These are phyloP conservation scores for Sebastiscus albofasciatus DNA, from an alignment of 2,797 vertebrate genomes.

Conservation along the genomic window DNA sequence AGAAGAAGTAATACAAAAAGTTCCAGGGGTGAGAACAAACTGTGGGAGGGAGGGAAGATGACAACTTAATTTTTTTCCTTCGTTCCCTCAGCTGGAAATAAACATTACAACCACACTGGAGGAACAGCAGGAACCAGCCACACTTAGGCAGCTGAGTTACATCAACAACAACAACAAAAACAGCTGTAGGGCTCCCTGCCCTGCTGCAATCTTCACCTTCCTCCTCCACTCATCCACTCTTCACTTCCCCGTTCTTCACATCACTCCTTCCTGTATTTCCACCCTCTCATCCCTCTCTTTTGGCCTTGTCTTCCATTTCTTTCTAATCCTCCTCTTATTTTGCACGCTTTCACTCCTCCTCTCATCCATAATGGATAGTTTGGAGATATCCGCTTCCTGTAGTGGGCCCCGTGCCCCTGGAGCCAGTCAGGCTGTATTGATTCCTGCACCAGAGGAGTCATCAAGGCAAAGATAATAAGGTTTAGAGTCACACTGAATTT, in stretches of 20 bases:
- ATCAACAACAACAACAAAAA: slow-evolving; percentile 16
- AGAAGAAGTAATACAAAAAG: not conserved
- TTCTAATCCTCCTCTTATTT: slow-evolving; percentile 1
- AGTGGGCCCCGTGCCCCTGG: slow-evolving; percentile 44
- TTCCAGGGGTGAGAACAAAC: slow-evolving; percentile 10
- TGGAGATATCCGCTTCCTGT: slow-evolving; percentile 63
- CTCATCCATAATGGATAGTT: slow-evolving; percentile 73
- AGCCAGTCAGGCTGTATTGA: slow-evolving; percentile 66
- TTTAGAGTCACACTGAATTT: slow-evolving; percentile 53
- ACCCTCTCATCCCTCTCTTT: not conserved
- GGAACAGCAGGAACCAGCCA: slow-evolving; percentile 10
- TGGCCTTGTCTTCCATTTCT: not conserved
- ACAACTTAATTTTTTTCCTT: slow-evolving; percentile 16
- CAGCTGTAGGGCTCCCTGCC: slow-evolving; percentile 4
- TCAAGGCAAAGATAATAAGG: slow-evolving; percentile 71
- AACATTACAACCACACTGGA: slow-evolving; percentile 9
- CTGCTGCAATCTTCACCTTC: slow-evolving; percentile 17
- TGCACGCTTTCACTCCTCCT: slow-evolving; percentile 8
- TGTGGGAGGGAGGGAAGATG: not conserved
- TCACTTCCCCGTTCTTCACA: not conserved
- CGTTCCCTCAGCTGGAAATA: slow-evolving; percentile 43
- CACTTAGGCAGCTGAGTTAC: slow-evolving; percentile 6
- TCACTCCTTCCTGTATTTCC: slow-evolving; percentile 2
- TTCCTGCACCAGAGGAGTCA: slow-evolving; percentile 58
- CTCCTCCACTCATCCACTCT: slow-evolving; percentile 9